phyloP scores from a whole-genome alignment of 2,113 vertebrate genomes.

The Jacana jacana region DNA sequence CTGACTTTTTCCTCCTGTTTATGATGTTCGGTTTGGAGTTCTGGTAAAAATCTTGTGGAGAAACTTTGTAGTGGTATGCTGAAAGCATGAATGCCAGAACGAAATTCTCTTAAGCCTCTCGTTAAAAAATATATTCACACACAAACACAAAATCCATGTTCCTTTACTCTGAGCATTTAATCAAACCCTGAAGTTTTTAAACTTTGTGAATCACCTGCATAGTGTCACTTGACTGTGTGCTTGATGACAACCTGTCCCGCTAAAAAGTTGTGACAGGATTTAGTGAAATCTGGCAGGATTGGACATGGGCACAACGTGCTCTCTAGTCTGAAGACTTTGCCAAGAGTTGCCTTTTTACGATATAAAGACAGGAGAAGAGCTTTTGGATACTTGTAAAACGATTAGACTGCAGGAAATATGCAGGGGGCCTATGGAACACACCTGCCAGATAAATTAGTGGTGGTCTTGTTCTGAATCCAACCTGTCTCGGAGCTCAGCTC shows the following conservation, averaged over 20 bases:
- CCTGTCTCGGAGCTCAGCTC: not conserved
- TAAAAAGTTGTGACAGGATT: not conserved
- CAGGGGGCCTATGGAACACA: not conserved
- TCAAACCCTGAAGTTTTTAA: not conserved
- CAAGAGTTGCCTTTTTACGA: not conserved
- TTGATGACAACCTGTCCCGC: not conserved
- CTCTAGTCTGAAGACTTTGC: not conserved
- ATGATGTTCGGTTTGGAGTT: not conserved
- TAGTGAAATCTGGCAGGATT: not conserved
- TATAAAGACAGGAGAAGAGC: not conserved
- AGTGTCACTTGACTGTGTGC: not conserved
- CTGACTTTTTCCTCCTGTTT: not conserved
- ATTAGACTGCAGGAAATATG: constrained; percentile 12
- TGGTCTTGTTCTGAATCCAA: constrained; percentile 56
- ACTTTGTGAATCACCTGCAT: not conserved
- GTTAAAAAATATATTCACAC: not conserved
- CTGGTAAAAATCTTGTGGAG: not conserved
- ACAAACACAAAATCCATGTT: not conserved
- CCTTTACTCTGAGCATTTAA: not conserved
- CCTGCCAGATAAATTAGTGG: constrained; percentile 40
- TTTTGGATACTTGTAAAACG: not conserved
- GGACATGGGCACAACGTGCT: not conserved
- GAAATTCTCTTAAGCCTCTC: not conserved
- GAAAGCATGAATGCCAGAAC: not conserved
- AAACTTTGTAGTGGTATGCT: not conserved